A percentile compares a stretch with the other conserved stretches of the same genome.
phyloP scores from a whole-genome alignment of 2,113 vertebrate species.

The Capra hircus region DNA sequence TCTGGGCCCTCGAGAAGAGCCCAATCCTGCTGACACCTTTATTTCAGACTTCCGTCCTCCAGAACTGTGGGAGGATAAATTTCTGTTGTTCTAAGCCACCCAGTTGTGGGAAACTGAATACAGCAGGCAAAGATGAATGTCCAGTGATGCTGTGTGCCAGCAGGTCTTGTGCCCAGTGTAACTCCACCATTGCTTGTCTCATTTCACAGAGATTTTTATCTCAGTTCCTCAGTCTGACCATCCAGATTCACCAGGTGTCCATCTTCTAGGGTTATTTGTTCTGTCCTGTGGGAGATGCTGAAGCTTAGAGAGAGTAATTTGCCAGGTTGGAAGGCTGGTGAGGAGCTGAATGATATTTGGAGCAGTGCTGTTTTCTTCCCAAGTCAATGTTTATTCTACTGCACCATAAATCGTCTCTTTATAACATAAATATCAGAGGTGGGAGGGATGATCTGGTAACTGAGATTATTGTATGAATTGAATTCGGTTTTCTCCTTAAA shows the following conservation, averaged over 20 bases:
- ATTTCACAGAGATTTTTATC: background rate
- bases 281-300: background rate
- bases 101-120: background rate
- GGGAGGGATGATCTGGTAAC: background rate
- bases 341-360: background rate
- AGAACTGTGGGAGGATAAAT: background rate
- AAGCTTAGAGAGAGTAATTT: background rate
- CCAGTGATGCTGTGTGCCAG: background rate
- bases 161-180: background rate
- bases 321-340: background rate
- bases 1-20: background rate
- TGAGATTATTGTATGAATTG: background rate
- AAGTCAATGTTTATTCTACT: background rate
- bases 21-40: background rate
- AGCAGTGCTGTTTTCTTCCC: background rate
- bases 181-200: background rate
- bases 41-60: background rate
- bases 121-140: background rate
- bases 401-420: background rate
- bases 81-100: background rate
- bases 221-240: background rate
- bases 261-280: background rate
- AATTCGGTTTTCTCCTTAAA: background rate
- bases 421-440: too few relatives aligned
- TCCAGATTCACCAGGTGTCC: background rate